Evolutionary conservation across 1,140 invertebrate genomes (phyloP).

Genomic region (Bicyclus anynana): DNA sequence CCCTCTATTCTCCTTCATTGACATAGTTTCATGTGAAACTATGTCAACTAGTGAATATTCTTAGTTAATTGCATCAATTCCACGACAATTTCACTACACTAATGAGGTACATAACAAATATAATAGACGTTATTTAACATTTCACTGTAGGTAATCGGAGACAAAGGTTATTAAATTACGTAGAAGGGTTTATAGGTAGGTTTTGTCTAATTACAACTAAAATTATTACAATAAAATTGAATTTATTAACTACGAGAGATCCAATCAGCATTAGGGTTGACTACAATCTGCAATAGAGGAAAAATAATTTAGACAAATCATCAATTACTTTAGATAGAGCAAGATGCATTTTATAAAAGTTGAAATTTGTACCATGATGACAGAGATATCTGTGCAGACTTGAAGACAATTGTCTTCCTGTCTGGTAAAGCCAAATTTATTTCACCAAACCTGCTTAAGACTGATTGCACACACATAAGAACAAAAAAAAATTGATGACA

Average conservation of each 20-base stretch:
- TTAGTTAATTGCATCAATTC: slow-evolving; percentile 21
- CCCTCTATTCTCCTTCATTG: too few relatives aligned
- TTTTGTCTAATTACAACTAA: slow-evolving; percentile 44
- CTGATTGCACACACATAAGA: too few relatives aligned
- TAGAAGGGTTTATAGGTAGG: slow-evolving; percentile 28
- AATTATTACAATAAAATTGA: slow-evolving; percentile 36
- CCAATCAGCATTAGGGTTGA: slow-evolving; percentile 47
- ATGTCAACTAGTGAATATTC: slow-evolving; percentile 4
- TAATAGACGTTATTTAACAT: neutral
- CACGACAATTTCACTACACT: slow-evolving; percentile 28
- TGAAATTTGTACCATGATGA: too few relatives aligned
- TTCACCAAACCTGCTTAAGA: too few relatives aligned
- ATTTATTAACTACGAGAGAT: slow-evolving; percentile 60
- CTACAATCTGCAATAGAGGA: slow-evolving; percentile 34
- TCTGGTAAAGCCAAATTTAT: too few relatives aligned
- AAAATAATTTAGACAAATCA: neutral
- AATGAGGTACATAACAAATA: slow-evolving; percentile 20
- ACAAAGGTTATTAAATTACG: slow-evolving; percentile 1
- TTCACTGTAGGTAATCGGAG: too few relatives aligned
- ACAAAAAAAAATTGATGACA: too few relatives aligned
- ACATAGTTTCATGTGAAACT: neutral
- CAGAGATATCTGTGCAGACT: too few relatives aligned
- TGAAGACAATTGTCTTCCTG: too few relatives aligned
- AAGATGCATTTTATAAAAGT: too few relatives aligned
- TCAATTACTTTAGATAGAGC: too few relatives aligned